A percentile compares a stretch with the other conserved stretches of the same genome.
These are phyloP conservation scores for Lepas anatifera DNA, from an alignment of 2,888 invertebrate genomes.

Conservation along the genomic window DNA sequence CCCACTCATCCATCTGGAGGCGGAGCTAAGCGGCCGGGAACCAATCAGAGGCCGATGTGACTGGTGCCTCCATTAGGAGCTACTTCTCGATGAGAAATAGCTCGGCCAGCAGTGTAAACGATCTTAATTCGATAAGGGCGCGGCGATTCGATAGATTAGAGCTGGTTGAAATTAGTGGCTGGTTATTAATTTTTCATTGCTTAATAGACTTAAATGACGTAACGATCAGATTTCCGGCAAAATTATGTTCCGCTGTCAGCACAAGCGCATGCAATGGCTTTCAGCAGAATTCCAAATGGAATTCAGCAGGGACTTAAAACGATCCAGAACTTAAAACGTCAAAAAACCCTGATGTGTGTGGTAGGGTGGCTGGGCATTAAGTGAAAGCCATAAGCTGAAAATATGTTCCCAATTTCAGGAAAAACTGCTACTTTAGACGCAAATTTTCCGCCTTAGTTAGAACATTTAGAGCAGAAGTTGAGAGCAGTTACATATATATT, in stretches of 20 bases:
- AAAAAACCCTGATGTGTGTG: no score
- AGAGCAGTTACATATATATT: no score
- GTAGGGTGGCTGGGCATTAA: no score
- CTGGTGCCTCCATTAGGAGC: background rate
- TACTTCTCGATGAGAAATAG: conserved; percentile 5
- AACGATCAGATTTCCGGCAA: background rate
- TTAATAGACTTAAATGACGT: conserved; percentile 7
- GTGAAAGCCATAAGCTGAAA: no score
- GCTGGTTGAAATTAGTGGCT: conserved; percentile 5
- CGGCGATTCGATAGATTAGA: conserved; percentile 3
- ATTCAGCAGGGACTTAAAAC: no score
- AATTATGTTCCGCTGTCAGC: background rate
- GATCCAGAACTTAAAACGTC: no score
- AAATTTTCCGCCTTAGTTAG: no score
- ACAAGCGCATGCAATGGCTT: no score
- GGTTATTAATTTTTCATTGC: conserved; percentile 8
- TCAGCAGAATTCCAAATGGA: no score
- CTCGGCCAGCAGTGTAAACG: background rate
- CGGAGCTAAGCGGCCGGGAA: background rate
- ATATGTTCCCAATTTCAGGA: no score
- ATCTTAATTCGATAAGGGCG: conserved; percentile 8
- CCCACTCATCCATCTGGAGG: background rate
- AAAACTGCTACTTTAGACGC: no score
- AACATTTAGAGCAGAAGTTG: no score
- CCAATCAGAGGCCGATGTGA: background rate